Conservation (phyloP, 2,113 vertebrate species). For the Phasianus colchicus region DNA sequence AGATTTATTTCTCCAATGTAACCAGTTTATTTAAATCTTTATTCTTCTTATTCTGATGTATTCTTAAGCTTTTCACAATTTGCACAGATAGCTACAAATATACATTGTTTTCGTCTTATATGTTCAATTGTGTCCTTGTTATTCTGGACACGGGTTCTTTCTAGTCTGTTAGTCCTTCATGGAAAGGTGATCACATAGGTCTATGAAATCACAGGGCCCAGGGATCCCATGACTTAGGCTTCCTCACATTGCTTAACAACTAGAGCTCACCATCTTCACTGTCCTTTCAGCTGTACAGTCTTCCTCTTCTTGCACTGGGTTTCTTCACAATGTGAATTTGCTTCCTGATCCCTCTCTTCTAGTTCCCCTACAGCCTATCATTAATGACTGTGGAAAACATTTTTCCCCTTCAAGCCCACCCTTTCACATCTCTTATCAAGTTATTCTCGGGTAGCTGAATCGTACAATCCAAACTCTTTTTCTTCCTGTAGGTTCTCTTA, state of each 20-base stretch:
- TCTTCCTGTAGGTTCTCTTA: not conserved
- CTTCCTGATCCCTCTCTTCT: not conserved
- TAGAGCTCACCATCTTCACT: not conserved
- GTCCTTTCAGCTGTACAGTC: not conserved
- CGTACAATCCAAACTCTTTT: not conserved
- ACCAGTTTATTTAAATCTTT: not conserved
- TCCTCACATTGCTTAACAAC: not conserved
- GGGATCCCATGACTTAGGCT: accelerated
- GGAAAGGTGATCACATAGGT: not conserved
- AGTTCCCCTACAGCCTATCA: not conserved
- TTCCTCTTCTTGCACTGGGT: not conserved
- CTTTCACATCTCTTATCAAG: not conserved
- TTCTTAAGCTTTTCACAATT: not conserved
- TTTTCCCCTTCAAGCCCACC: not conserved
- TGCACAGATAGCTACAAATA: not conserved
- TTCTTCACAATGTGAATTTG: not conserved
- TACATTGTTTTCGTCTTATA: not conserved
- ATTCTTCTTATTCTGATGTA: not conserved
- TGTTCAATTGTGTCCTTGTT: not conserved
- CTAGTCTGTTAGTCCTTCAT: not conserved
- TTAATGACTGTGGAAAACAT: not conserved
- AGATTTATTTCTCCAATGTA: not conserved
- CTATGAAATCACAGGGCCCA: not conserved
- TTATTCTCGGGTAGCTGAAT: not conserved
- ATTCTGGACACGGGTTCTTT: not conserved